Percentiles rank a stretch among this genome's conserved stretches.
phyloP scores from a whole-genome alignment of 2,888 invertebrate genomes.

The Drosophila differens region DNA sequence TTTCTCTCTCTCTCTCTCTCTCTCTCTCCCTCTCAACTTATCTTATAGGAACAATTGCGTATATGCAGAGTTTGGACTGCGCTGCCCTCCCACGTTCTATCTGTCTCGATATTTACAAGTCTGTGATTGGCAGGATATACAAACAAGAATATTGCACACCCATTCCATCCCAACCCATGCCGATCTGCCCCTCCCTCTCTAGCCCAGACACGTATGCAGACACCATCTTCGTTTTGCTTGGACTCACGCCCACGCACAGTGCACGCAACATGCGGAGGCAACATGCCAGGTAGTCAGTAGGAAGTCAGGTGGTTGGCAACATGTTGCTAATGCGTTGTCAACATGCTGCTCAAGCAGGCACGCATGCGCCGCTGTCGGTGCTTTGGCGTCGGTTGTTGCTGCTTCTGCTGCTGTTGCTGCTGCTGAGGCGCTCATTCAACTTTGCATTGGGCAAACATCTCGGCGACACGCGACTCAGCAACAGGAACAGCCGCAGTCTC shows the following conservation, averaged over 20 bases:
- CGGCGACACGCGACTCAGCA: slow-evolving; percentile 66
- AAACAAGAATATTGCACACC: slow-evolving; percentile 11
- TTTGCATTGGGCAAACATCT: slow-evolving; percentile 69
- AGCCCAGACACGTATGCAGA: slow-evolving; percentile 1
- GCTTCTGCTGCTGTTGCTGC: not conserved
- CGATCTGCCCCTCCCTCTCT: not conserved
- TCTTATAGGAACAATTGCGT: not conserved
- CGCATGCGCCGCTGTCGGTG: slow-evolving; percentile 53
- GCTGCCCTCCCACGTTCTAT: not conserved
- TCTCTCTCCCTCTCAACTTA: not conserved
- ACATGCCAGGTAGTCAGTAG: slow-evolving; percentile 42
- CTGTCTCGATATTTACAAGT: not conserved
- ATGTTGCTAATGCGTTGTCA: slow-evolving; percentile 36
- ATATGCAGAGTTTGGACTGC: not conserved
- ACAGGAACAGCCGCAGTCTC: slow-evolving; percentile 27
- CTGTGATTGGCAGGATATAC: slow-evolving; percentile 55
- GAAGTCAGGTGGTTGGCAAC: slow-evolving; percentile 27
- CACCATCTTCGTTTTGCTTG: slow-evolving; percentile 30
- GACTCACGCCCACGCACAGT: slow-evolving; percentile 58
- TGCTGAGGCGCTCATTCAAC: slow-evolving; percentile 65
- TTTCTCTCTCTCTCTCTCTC: not conserved
- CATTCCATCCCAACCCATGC: not conserved
- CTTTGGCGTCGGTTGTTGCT: slow-evolving; percentile 7
- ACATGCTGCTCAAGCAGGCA: slow-evolving; percentile 50
- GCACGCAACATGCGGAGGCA: slow-evolving; percentile 46